phyloP scores from a whole-genome alignment of 92 coral and sea anemone genomes.

The Metridium senile region DNA sequence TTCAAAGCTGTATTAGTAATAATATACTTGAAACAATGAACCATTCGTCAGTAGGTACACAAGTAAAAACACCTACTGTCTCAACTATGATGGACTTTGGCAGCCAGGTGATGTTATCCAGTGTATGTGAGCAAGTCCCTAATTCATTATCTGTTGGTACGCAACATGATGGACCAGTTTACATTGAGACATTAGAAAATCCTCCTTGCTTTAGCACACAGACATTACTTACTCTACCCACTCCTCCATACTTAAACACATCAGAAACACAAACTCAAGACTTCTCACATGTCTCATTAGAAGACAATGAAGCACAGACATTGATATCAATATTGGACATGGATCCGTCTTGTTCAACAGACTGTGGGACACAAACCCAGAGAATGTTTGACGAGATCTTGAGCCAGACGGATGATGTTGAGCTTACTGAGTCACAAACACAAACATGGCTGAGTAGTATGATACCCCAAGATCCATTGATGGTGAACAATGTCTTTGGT shows the following conservation, averaged over 20 bases:
- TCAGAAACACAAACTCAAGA: constrained; percentile 71
- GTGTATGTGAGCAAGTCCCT: constrained; percentile 10
- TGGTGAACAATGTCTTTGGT: constrained; percentile 22
- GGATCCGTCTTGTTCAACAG: constrained; percentile 63
- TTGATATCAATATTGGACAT: constrained; percentile 76
- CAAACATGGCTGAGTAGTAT: constrained; percentile 77
- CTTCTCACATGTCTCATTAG: constrained; percentile 61
- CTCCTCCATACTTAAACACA: constrained; percentile 59
- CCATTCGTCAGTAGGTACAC: constrained; percentile 34
- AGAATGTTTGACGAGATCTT: constrained; percentile 67
- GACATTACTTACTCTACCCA: constrained; percentile 50
- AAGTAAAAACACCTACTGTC: constrained; percentile 17
- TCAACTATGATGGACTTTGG: constrained; percentile 43
- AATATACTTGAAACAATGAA: constrained; percentile 8
- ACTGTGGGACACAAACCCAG: constrained; percentile 82
- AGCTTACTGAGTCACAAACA: constrained; percentile 82
- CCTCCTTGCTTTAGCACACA: constrained; percentile 61
- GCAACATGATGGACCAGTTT: constrained; percentile 47
- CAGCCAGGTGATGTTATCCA: constrained; percentile 14
- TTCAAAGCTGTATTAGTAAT: background rate
- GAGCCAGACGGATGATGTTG: constrained; percentile 55
- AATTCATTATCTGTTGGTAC: constrained; percentile 60
- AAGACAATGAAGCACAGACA: constrained; percentile 97
- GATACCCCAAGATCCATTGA: constrained; percentile 39
- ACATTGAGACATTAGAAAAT: constrained; percentile 2